A percentile compares a stretch with the other conserved stretches of the same genome.
Evolutionary conservation across 2,113 vertebrate genomes (phyloP).

Genomic region (Channa argus): DNA sequence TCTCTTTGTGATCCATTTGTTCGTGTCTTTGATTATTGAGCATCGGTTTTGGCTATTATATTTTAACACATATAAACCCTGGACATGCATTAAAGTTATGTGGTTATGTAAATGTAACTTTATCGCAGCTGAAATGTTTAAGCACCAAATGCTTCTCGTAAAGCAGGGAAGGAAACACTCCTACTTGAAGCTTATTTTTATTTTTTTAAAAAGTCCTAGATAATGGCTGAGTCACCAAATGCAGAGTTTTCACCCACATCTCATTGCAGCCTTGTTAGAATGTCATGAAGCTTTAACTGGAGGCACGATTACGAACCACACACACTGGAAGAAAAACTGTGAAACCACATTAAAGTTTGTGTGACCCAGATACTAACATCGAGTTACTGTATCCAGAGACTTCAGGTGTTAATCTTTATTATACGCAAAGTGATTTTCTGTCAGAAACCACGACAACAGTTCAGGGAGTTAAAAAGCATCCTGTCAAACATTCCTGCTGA

Average conservation of each 20-base stretch:
- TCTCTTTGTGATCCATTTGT: too few relatives aligned
- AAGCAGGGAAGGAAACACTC: slow-evolving; percentile 1
- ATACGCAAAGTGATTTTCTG: not conserved
- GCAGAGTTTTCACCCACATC: slow-evolving; percentile 41
- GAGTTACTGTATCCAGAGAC: not conserved
- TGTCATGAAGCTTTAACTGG: slow-evolving; percentile 41
- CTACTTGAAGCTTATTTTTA: slow-evolving; percentile 33
- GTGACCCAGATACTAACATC: not conserved
- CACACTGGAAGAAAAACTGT: not conserved
- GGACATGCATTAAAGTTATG: not conserved
- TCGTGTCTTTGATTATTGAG: too few relatives aligned
- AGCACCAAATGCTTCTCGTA: not conserved
- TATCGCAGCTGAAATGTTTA: not conserved
- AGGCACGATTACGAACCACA: slow-evolving; percentile 20
- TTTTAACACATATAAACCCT: too few relatives aligned
- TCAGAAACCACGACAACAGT: not conserved
- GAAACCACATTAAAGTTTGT: not conserved
- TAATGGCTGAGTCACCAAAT: slow-evolving; percentile 64
- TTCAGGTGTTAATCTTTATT: not conserved
- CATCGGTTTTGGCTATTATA: too few relatives aligned
- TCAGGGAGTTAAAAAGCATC: not conserved
- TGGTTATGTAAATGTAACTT: not conserved
- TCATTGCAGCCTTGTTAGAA: slow-evolving; percentile 39
- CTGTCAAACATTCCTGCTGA: not conserved
- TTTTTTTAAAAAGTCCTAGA: slow-evolving; percentile 30